These are phyloP conservation scores for Neuroterus valhalla DNA, from an alignment of 1,140 invertebrate species.

Conservation along the genomic window DNA sequence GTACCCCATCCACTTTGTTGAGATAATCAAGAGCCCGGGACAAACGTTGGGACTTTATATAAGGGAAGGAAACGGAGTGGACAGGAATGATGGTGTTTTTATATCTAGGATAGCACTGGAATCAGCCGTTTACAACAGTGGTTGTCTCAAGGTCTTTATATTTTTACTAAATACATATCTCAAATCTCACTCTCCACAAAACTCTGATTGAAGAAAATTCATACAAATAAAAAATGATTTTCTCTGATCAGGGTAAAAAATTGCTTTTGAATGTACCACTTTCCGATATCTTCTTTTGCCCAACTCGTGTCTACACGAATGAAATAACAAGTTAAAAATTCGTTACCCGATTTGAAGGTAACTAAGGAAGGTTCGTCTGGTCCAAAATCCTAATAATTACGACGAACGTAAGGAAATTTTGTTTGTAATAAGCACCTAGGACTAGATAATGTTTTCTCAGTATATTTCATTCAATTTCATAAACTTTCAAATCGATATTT, in stretches of 20 bases:
- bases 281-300: too few relatives aligned
- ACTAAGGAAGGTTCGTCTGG: too few relatives aligned
- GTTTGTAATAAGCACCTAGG: too few relatives aligned
- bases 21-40: constrained; percentile 99
- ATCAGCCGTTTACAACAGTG: constrained; percentile 96
- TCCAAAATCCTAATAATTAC: too few relatives aligned
- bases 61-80: constrained; percentile 95
- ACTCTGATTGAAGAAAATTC: neutral
- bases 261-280: too few relatives aligned
- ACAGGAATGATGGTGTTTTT: constrained; percentile 96
- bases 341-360: too few relatives aligned
- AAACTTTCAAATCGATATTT: too few relatives aligned
- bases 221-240: neutral
- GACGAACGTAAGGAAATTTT: too few relatives aligned
- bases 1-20: constrained; percentile 93
- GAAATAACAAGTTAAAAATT: too few relatives aligned
- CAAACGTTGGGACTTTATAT: constrained; percentile 99
- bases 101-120: constrained; percentile 98
- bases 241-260: neutral
- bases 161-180: neutral
- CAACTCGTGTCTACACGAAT: too few relatives aligned
- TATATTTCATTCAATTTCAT: too few relatives aligned
- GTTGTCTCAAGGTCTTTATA: constrained; percentile 85
- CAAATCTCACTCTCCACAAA: neutral
- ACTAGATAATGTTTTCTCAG: too few relatives aligned